Evolutionary conservation across 37 sponge, comb jelly and placozoan genomes (phyloP).

Genomic region (Amphimedon queenslandica): DNA sequence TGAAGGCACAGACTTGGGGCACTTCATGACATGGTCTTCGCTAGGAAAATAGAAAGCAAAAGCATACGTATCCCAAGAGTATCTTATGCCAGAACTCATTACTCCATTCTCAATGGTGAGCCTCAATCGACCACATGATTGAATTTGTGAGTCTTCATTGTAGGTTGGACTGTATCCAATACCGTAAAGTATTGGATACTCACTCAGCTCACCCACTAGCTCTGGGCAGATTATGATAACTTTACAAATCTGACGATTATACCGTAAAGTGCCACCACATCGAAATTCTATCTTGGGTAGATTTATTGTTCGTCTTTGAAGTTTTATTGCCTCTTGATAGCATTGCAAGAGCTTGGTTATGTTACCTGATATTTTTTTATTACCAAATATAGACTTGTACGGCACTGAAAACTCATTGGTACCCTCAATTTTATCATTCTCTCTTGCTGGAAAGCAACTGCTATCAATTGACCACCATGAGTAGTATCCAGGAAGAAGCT

Average conservation of each 20-base stretch:
- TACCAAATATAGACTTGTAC: background rate
- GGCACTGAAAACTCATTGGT: background rate
- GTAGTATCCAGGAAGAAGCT: slow-evolving; percentile 2
- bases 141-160: background rate
- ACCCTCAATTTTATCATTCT: background rate
- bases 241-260: background rate
- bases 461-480: background rate
- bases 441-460: background rate
- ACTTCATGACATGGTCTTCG: no score
- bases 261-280: slow-evolving; percentile 2
- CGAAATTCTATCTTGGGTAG: background rate
- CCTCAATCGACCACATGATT: background rate
- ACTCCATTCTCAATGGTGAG: background rate
- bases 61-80: background rate
- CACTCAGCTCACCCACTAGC: background rate
- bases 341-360: background rate
- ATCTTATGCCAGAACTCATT: background rate
- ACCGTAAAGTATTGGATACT: background rate
- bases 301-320: no score
- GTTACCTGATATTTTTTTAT: background rate
- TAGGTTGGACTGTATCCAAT: no score
- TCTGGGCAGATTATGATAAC: background rate
- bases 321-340: background rate
- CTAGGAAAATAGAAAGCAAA: background rate
- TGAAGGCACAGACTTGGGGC: no score